Percentiles rank a stretch among this genome's conserved stretches.
Evolutionary conservation across 23 tunicate species (phyloP).

Genomic region (Styela plicata): DNA sequence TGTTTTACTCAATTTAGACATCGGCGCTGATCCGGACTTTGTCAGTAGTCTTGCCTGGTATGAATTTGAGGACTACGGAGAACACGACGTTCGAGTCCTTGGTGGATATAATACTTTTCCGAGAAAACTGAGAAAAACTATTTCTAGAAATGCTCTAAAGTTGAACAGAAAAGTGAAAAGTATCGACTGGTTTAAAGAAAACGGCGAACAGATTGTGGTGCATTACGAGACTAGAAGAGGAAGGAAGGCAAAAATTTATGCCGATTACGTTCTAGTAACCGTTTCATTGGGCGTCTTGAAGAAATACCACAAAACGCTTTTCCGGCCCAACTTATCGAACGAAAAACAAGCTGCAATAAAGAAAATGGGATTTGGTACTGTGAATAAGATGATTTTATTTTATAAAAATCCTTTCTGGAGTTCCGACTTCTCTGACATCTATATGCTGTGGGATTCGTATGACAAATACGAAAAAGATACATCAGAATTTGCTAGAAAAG

Average conservation of each 20-base stretch:
- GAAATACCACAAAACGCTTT: conserved; percentile 10
- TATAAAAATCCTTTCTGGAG: conserved; percentile 46
- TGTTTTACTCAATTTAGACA: neutral
- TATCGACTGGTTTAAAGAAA: neutral
- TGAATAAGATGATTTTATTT: conserved; percentile 36
- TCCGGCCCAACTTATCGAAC: conserved; percentile 26
- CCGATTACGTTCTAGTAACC: conserved; percentile 60
- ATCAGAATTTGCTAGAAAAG: neutral
- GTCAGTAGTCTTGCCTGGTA: neutral
- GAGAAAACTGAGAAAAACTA: neutral
- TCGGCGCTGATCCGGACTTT: neutral
- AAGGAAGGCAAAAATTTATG: conserved; percentile 8
- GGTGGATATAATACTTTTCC: neutral
- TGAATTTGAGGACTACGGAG: neutral
- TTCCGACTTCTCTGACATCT: neutral
- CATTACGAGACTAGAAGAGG: neutral
- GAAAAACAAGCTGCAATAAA: conserved; percentile 25
- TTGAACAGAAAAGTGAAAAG: neutral
- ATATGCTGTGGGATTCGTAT: neutral
- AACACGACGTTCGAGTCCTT: neutral
- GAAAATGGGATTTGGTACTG: conserved; percentile 30
- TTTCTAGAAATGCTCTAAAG: neutral
- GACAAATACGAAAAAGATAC: neutral
- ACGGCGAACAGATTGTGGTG: neutral
- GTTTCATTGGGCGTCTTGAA: conserved; percentile 42